A percentile compares a stretch with the other conserved stretches of the same genome.
Evolutionary conservation across 2,113 vertebrate species (phyloP).

Genomic region (Nyctibius bracteatus): DNA sequence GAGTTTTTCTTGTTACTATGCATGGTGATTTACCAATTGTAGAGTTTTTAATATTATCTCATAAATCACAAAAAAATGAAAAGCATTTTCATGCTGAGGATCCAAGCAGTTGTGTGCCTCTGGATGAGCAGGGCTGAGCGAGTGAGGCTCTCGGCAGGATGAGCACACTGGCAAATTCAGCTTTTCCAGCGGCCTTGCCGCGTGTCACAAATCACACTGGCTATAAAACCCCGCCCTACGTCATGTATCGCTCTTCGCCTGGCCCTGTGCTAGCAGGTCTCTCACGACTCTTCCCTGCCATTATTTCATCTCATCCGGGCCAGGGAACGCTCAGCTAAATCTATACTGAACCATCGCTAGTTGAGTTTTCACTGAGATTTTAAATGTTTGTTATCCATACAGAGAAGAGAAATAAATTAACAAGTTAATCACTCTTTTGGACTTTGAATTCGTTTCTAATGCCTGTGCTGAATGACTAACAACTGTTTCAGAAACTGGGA

Average conservation of each 20-base stretch:
- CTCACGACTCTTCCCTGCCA: background rate
- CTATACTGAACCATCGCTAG: background rate
- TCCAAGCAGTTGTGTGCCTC: background rate
- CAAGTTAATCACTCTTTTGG: background rate
- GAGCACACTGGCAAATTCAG: background rate
- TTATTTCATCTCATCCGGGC: background rate
- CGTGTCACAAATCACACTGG: background rate
- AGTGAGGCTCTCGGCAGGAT: background rate
- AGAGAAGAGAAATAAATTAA: background rate
- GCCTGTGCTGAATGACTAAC: background rate
- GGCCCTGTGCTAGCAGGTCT: background rate
- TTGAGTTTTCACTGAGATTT: background rate
- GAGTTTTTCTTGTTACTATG: background rate
- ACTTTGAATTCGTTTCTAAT: background rate
- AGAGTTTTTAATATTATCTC: background rate
- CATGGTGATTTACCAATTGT: background rate
- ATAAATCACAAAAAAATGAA: background rate
- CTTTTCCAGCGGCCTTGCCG: background rate
- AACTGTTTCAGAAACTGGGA: background rate
- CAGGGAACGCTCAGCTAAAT: background rate
- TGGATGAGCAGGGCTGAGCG: background rate
- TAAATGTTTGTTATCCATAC: background rate
- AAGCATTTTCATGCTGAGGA: background rate
- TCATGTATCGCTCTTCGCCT: background rate
- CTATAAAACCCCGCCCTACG: background rate